Percentiles rank a stretch among this genome's conserved stretches.
phyloP scores from a whole-genome alignment of 2,113 vertebrate species.

The Pterocles orientalis region DNA sequence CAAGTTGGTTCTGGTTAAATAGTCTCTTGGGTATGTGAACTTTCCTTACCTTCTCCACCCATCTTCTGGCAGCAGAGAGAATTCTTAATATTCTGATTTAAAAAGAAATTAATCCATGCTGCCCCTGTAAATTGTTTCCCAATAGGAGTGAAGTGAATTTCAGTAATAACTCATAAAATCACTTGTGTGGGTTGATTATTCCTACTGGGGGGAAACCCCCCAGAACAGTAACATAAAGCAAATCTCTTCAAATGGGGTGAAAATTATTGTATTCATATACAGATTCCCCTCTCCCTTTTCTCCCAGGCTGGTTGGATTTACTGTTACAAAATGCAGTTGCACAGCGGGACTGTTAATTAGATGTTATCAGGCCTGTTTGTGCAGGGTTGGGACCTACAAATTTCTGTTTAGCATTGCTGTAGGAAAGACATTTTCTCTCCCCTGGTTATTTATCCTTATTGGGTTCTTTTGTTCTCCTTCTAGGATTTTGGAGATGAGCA shows the following conservation, averaged over 20 bases:
- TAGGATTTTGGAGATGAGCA: background rate
- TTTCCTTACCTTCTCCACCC: conserved; percentile 61
- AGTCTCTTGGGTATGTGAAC: conserved; percentile 50
- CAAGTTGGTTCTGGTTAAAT: conserved; percentile 31
- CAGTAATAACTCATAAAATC: background rate
- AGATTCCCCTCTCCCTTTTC: background rate
- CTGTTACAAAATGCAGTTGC: background rate
- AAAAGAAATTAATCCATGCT: background rate
- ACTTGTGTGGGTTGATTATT: background rate
- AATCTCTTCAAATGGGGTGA: background rate
- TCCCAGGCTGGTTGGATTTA: background rate
- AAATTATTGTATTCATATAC: background rate
- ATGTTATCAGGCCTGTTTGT: conserved; percentile 26
- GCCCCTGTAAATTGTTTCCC: background rate
- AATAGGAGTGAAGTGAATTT: background rate
- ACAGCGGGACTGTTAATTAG: background rate
- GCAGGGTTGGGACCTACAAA: conserved; percentile 3
- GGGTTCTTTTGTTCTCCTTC: background rate
- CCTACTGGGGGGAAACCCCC: background rate
- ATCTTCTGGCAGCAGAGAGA: conserved; percentile 20
- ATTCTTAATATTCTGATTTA: background rate
- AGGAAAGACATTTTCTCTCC: conserved; percentile 20
- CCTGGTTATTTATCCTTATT: background rate
- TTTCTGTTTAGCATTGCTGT: conserved; percentile 5
- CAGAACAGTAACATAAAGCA: background rate